A percentile compares a stretch with the other conserved stretches of the same genome.
phyloP scores from a whole-genome alignment of 1,140 invertebrate genomes.

The Antheraea mylitta region DNA sequence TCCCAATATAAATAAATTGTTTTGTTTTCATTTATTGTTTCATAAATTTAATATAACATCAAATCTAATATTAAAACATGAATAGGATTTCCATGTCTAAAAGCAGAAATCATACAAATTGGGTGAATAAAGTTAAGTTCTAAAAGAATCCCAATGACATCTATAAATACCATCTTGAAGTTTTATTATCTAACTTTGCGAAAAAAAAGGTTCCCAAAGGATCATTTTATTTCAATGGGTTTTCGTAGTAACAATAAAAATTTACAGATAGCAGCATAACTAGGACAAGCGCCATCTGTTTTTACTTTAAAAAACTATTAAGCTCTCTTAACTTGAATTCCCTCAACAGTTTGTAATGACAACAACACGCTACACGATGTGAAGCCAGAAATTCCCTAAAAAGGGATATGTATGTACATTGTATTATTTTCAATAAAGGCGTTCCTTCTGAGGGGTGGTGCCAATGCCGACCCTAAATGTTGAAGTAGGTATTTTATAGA shows the following conservation, averaged over 20 bases:
- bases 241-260: background rate
- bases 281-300: slow-evolving; percentile 31
- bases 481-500: slow-evolving; percentile 28
- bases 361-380: background rate
- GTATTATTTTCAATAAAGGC: slow-evolving; percentile 26
- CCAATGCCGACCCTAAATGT: slow-evolving; percentile 17
- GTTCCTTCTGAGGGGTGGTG: slow-evolving; percentile 31
- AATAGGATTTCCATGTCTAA: too few species aligned
- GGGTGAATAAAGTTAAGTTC: background rate
- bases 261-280: slow-evolving; percentile 23
- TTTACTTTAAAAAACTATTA: background rate
- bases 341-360: background rate
- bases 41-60: too few species aligned
- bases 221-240: background rate
- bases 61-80: too few species aligned
- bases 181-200: background rate
- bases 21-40: too few species aligned
- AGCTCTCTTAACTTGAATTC: background rate
- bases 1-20: too few species aligned
- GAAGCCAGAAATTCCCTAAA: slow-evolving; percentile 1
- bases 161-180: background rate
- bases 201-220: background rate
- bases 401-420: slow-evolving; percentile 13
- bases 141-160: background rate
- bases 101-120: too few species aligned